Evolutionary conservation across 2,113 vertebrate species (phyloP).

Genomic region (Grammomys surdaster): DNA sequence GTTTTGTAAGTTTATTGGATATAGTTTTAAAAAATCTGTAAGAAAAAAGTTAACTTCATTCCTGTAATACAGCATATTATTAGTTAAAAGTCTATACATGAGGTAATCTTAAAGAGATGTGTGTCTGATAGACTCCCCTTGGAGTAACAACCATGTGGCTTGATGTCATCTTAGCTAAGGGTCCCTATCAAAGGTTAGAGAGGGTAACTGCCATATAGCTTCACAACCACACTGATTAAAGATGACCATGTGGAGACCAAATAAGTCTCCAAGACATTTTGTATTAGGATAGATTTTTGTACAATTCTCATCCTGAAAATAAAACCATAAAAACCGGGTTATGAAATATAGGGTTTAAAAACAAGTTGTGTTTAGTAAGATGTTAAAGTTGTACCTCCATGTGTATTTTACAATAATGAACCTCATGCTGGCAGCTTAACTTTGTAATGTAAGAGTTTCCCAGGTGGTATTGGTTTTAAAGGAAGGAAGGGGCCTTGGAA

Average conservation of each 20-base stretch:
- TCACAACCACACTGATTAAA: background rate
- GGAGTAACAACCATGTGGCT: background rate
- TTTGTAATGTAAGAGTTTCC: background rate
- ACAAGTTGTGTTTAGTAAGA: background rate
- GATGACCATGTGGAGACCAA: background rate
- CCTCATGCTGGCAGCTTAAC: background rate
- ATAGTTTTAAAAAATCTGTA: background rate
- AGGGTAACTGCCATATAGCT: no score
- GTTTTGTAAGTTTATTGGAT: background rate
- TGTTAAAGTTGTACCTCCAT: background rate
- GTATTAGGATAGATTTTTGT: background rate
- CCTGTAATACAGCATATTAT: background rate
- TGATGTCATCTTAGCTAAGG: background rate
- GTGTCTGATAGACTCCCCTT: background rate
- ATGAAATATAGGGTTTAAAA: background rate
- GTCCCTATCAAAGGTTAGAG: background rate
- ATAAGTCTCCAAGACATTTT: background rate
- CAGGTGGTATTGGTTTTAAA: background rate
- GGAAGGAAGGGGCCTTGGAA: background rate
- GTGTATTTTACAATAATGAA: background rate
- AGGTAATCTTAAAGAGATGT: background rate
- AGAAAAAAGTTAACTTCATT: background rate
- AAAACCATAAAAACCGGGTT: background rate
- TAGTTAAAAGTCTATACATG: background rate
- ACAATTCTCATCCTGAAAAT: background rate